phyloP scores from a whole-genome alignment of 2,113 vertebrate species.

The Lucifuga dentata region DNA sequence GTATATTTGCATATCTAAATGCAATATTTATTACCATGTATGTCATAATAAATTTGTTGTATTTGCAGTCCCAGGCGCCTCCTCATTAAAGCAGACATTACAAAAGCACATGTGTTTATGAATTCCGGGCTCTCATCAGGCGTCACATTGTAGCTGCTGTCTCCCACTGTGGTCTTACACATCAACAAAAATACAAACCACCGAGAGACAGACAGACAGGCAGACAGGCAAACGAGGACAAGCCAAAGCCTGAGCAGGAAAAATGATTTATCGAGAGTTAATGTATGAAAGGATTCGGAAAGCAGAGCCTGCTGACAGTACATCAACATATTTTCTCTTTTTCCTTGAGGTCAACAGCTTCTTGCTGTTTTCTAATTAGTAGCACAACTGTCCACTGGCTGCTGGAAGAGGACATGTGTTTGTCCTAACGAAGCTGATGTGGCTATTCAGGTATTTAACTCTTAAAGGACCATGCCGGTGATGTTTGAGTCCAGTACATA shows the following conservation, averaged over 20 bases:
- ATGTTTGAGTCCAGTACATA: too few species aligned
- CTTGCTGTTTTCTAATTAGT: slow-evolving; percentile 63
- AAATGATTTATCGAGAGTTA: slow-evolving; percentile 39
- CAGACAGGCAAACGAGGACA: not conserved
- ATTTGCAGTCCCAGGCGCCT: not conserved
- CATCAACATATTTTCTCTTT: slow-evolving; percentile 43
- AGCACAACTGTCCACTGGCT: slow-evolving; percentile 48
- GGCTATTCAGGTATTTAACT: slow-evolving; percentile 62
- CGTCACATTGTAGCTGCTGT: slow-evolving; percentile 20
- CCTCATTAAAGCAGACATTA: slow-evolving; percentile 17
- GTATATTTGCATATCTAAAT: too few species aligned
- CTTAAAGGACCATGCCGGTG: not conserved
- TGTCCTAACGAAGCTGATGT: slow-evolving; percentile 57
- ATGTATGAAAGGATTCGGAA: slow-evolving; percentile 31
- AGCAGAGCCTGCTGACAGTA: slow-evolving; percentile 32
- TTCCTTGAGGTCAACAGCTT: slow-evolving; percentile 46
- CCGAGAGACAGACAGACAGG: slow-evolving; percentile 5
- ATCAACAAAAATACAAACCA: slow-evolving; percentile 4
- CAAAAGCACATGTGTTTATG: slow-evolving; percentile 38
- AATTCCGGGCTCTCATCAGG: slow-evolving; percentile 21
- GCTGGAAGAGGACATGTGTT: slow-evolving; percentile 54
- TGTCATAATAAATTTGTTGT: not conserved
- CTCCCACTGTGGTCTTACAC: slow-evolving; percentile 48
- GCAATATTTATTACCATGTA: too few species aligned
- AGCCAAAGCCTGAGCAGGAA: slow-evolving; percentile 21